Percentiles rank a stretch among this genome's conserved stretches.
These are phyloP conservation scores for Pseudachorutes palmiensis DNA, from an alignment of 1,140 invertebrate species.

Conservation along the genomic window DNA sequence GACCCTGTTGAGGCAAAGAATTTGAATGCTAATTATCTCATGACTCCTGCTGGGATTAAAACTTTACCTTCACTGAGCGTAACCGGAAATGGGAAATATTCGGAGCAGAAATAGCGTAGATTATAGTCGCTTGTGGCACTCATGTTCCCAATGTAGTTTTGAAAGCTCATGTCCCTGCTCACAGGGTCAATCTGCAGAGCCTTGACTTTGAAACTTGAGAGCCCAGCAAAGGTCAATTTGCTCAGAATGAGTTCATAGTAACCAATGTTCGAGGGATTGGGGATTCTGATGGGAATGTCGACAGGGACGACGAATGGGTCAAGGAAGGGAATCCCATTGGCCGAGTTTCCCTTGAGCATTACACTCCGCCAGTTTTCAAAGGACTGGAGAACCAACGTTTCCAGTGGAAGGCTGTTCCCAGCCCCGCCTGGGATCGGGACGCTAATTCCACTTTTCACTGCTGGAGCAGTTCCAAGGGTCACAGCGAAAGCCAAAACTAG, in stretches of 20 bases:
- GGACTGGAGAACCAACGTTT: neutral
- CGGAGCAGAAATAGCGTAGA: neutral
- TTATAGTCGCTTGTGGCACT: neutral
- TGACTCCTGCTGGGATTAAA: neutral
- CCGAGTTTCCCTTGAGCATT: neutral
- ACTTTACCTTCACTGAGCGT: neutral
- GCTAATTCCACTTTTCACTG: neutral
- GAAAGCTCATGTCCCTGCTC: neutral
- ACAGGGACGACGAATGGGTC: neutral
- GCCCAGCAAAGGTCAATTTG: neutral
- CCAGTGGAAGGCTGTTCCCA: constrained; percentile 1
- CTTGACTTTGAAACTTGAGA: constrained; percentile 5
- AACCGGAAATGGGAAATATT: neutral
- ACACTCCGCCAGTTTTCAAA: constrained; percentile 3
- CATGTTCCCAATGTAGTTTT: constrained; percentile 5
- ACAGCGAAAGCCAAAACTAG: no score
- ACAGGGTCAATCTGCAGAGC: neutral
- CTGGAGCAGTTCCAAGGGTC: no score
- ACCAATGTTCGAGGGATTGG: neutral
- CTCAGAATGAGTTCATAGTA: constrained; percentile 2
- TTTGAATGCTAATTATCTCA: neutral
- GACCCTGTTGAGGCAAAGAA: neutral
- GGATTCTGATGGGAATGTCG: constrained; percentile 6
- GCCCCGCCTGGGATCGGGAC: neutral
- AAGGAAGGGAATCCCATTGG: neutral